Conservation (phyloP, 2,797 vertebrate genomes). For the Sebastes cheni region DNA sequence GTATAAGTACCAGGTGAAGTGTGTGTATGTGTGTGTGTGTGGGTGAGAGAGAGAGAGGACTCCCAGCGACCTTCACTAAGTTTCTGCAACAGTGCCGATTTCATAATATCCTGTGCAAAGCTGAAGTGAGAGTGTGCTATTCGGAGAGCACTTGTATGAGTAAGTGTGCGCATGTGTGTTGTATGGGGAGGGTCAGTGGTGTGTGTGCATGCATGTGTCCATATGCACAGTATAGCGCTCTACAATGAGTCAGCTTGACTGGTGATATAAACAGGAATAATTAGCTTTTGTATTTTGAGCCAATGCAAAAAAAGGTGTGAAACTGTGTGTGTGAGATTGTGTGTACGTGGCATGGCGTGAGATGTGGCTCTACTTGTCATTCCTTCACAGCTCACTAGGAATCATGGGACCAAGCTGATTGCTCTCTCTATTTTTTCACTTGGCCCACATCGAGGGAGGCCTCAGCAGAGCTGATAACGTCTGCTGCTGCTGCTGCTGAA, state of each 20-base stretch:
- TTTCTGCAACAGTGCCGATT: conserved; percentile 79
- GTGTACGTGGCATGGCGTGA: conserved; percentile 8
- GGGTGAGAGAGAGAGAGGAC: conserved; percentile 62
- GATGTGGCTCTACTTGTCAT: conserved; percentile 50
- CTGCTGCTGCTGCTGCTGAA: conserved; percentile 38
- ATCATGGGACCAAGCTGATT: conserved; percentile 58
- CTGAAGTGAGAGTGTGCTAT: conserved; percentile 70
- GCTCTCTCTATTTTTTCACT: conserved; percentile 53
- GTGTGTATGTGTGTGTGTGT: conserved; percentile 1
- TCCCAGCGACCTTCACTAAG: conserved; percentile 69
- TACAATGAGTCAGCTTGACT: conserved; percentile 64
- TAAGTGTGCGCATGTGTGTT: conserved; percentile 60
- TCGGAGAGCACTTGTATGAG: conserved; percentile 70
- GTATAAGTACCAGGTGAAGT: conserved; percentile 55
- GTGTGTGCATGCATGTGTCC: conserved; percentile 33
- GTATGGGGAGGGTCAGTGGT: conserved; percentile 40
- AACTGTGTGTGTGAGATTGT: conserved; percentile 33
- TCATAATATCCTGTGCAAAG: conserved; percentile 83
- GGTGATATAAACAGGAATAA: conserved; percentile 71
- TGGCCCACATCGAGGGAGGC: conserved; percentile 39
- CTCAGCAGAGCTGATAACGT: conserved; percentile 33
- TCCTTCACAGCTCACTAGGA: conserved; percentile 62
- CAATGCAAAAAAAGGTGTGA: conserved; percentile 42
- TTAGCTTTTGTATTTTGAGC: conserved; percentile 66
- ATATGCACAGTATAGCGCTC: conserved; percentile 39